Conservation (phyloP, 2,797 vertebrate genomes). For the Hippopotamyrus pictus region DNA sequence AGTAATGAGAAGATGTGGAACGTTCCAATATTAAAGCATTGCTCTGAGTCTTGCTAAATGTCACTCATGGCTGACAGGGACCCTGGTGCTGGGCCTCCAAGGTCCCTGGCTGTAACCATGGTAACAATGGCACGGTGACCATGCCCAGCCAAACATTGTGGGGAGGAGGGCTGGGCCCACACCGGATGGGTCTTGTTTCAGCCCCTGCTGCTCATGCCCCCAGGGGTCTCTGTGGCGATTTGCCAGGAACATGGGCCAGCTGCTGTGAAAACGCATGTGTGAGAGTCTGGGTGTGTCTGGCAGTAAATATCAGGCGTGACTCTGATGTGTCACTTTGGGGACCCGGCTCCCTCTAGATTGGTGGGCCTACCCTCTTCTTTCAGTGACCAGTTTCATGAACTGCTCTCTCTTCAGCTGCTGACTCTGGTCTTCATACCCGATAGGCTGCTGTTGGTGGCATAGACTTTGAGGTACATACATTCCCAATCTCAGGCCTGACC, state of each 20-base stretch:
- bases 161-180: conserved; percentile 12
- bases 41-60: not conserved
- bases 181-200: conserved; percentile 46
- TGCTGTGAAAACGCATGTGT: conserved; percentile 40
- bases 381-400: not conserved
- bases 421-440: not conserved
- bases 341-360: not conserved
- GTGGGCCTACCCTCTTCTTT: not conserved
- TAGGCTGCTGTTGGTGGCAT: not conserved
- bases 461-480: not conserved
- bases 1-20: not conserved
- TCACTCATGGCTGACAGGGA: not conserved
- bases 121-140: not conserved
- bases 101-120: not conserved
- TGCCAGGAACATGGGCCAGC: conserved; percentile 42
- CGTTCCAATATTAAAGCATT: not conserved
- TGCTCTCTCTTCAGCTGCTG: not conserved
- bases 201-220: conserved; percentile 44
- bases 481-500: not conserved
- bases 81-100: not conserved
- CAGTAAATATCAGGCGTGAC: not conserved
- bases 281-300: conserved; percentile 19
- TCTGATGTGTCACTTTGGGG: not conserved
- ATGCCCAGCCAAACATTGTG: not conserved
- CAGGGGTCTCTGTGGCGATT: conserved; percentile 34